Conservation (phyloP, 2,797 vertebrate genomes). For the Falco naumanni region DNA sequence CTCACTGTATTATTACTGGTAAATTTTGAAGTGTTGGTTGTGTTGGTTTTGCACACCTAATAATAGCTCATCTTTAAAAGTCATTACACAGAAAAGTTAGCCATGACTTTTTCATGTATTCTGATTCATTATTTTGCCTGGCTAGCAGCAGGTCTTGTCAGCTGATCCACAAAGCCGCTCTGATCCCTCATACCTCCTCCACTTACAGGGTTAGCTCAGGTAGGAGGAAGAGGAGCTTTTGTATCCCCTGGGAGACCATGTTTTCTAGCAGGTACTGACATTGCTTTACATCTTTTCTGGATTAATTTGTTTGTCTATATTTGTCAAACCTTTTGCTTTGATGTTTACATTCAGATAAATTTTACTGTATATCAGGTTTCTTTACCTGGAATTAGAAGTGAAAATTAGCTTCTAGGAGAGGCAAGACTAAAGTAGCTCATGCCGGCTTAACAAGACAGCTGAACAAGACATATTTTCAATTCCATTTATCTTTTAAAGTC, state of each 20-base stretch:
- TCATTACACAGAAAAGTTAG: not conserved
- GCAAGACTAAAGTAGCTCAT: not conserved
- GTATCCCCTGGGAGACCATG: not conserved
- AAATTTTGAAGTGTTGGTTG: not conserved
- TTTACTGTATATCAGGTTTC: not conserved
- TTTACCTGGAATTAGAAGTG: not conserved
- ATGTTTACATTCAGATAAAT: not conserved
- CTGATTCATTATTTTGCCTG: not conserved
- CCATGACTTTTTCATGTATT: not conserved
- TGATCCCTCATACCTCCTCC: not conserved
- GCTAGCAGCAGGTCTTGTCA: not conserved
- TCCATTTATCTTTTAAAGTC: not conserved
- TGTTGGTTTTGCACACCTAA: not conserved
- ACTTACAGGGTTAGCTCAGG: not conserved
- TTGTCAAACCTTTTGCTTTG: constrained; percentile 20
- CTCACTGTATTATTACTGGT: not conserved
- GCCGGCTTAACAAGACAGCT: not conserved
- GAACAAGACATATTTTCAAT: not conserved
- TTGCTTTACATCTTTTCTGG: not conserved
- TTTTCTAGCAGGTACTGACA: not conserved
- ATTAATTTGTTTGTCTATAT: constrained; percentile 11
- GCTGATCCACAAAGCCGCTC: not conserved
- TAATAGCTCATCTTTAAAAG: not conserved
- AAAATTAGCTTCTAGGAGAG: constrained; percentile 31
- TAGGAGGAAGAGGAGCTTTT: not conserved